Base-by-base conservation (phyloP, 2,888 invertebrate genomes). In the Athalia cordata region DNA sequence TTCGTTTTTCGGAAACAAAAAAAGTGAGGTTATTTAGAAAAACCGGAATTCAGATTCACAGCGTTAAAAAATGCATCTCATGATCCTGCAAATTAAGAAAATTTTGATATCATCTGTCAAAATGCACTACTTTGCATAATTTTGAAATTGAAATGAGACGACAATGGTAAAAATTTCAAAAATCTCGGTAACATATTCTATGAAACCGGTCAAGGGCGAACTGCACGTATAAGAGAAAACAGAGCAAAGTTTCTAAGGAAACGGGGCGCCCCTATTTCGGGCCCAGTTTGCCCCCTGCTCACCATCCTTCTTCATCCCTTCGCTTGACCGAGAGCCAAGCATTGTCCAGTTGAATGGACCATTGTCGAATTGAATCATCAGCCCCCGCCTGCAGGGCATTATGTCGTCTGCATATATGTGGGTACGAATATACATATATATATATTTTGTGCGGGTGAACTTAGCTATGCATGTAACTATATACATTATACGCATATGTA, bases 331-430 rank as follows among this genome's bases (percentile, higher is more conserved):
- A 62, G 61, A 61, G 62, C 29, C 29, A 80, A 82, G 86, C 84
- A 89, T 89, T 89, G 89, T 89, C 84, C 85, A 81, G 78, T 76
- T 81, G 84, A 85, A 86, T 85, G 84, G 86, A 79, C 89, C 84
- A 89, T 89, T 89, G 89, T 89, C 86, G 84, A 86, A 87, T 89
- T 87, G 88, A 89, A 89, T 89, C 89, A 89, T 88, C 86, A 86
- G 82, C 79, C 78, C 79, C 75, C 64, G 50, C 75, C 72, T 47
- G 57, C 72, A 5, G 72, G 2, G 29, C 29, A 29, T 29, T 29
- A 29, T 29, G 29, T 29, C 29, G 29, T 29, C 29, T 29, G 59
- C 59, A 72, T 59, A 59, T 72, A 59, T 4, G 13, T 57, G 13
- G 55, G 13, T 68, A 52, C n/a, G 15, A n/a, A 47, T 47, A n/a